phyloP scores from a whole-genome alignment of 2,888 invertebrate genomes.

The Eupithecia pulchellata region DNA sequence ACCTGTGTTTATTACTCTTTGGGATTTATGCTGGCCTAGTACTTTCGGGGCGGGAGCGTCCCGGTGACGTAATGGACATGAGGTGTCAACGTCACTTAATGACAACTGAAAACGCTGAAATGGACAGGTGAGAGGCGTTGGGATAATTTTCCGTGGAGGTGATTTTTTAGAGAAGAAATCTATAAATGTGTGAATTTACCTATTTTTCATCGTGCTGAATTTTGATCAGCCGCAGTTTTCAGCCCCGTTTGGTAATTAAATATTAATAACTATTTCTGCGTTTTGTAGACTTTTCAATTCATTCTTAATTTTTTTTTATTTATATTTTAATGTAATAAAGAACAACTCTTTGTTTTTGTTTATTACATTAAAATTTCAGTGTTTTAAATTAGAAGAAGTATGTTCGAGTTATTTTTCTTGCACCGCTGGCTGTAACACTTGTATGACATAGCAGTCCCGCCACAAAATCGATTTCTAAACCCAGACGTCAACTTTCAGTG shows the following conservation, averaged over 20 bases:
- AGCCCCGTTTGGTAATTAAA: not conserved
- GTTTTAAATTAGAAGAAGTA: not conserved
- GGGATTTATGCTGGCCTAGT: constrained; percentile 71
- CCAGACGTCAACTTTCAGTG: not conserved
- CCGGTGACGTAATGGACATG: constrained; percentile 81
- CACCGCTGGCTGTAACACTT: no score
- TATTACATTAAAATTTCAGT: no score
- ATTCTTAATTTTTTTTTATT: not conserved
- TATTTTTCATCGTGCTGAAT: not conserved
- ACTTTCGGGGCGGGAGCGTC: constrained; percentile 70
- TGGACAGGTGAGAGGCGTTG: not conserved
- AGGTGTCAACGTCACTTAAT: constrained; percentile 70
- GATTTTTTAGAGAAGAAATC: not conserved
- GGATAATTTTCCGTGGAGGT: not conserved
- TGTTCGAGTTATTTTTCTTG: not conserved
- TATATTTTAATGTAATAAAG: no score
- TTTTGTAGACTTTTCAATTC: not conserved
- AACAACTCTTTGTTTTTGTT: no score
- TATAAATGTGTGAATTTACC: not conserved
- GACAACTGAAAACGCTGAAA: constrained; percentile 51
- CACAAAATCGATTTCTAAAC: constrained; percentile 7
- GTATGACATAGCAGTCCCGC: not conserved
- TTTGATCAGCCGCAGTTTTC: not conserved
- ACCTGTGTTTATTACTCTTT: constrained; percentile 60
- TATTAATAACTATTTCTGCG: not conserved